phyloP scores from a whole-genome alignment of 2,888 invertebrate species.

The Palloptera scutellata region DNA sequence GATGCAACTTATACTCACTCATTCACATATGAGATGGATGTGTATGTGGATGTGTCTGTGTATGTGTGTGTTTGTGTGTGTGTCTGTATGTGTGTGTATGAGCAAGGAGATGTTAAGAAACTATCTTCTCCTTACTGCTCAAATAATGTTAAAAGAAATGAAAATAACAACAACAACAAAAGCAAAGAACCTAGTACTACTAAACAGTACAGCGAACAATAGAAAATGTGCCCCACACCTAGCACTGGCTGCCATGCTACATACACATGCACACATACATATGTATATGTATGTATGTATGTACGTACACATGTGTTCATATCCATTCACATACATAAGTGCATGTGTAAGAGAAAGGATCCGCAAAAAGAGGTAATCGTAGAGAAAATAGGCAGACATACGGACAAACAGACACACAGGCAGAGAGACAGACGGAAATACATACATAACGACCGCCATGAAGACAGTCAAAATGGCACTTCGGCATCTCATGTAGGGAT shows the following conservation, averaged over 20 bases:
- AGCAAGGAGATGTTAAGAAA: constrained; percentile 17
- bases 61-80: constrained; percentile 17
- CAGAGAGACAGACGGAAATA: constrained; percentile 3
- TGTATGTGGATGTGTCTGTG: constrained; percentile 13
- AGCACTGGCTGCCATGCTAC: neutral
- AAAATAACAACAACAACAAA: constrained; percentile 15
- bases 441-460: neutral
- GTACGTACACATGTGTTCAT: no score
- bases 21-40: neutral
- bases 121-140: neutral
- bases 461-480: neutral
- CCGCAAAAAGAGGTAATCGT: neutral
- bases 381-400: neutral
- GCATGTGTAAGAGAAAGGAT: constrained; percentile 8
- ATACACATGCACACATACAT: neutral
- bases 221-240: neutral
- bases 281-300: neutral
- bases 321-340: constrained; percentile 17
- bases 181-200: neutral
- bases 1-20: constrained; percentile 21
- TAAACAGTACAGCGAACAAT: no score
- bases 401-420: neutral
- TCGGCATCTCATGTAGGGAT: constrained; percentile 5
- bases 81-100: constrained; percentile 20
- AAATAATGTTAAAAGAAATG: constrained; percentile 23